Conservation (phyloP, 2,113 vertebrate species). For the Vombatus ursinus region DNA sequence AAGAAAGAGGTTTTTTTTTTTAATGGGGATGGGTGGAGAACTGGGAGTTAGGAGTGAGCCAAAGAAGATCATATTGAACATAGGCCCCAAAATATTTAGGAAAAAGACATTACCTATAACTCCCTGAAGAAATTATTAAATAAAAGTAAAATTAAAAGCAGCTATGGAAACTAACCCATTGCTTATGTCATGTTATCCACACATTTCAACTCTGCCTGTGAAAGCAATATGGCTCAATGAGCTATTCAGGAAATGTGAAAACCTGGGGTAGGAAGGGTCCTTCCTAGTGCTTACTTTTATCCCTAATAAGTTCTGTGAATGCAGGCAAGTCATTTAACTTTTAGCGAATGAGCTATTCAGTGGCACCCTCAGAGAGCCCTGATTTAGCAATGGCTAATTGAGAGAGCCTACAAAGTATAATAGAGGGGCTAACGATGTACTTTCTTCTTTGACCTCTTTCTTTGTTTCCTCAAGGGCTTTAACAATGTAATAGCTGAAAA, state of each 20-base stretch:
- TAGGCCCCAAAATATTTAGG: not conserved
- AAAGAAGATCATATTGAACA: not conserved
- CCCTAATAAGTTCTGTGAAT: not conserved
- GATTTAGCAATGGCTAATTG: conserved; percentile 16
- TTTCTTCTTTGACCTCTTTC: not conserved
- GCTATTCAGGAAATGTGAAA: not conserved
- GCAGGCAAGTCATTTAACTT: not conserved
- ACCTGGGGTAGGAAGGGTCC: not conserved
- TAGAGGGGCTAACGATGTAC: not conserved
- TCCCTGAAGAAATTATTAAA: not conserved
- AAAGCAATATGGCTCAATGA: not conserved
- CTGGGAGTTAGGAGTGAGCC: not conserved
- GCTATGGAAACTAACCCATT: not conserved
- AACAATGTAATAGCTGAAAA: conserved; percentile 7
- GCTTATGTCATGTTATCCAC: not conserved
- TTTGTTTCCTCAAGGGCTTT: not conserved
- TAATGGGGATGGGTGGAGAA: not conserved
- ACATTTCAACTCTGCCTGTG: not conserved
- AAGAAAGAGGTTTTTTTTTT: not conserved
- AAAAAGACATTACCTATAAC: not conserved
- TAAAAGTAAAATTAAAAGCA: not conserved
- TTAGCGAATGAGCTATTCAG: not conserved
- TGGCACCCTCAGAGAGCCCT: not conserved
- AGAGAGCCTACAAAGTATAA: not conserved
- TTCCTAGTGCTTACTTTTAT: not conserved